Evolutionary conservation across 1,140 invertebrate genomes (phyloP).

Genomic region (Lasioglossum albipes): DNA sequence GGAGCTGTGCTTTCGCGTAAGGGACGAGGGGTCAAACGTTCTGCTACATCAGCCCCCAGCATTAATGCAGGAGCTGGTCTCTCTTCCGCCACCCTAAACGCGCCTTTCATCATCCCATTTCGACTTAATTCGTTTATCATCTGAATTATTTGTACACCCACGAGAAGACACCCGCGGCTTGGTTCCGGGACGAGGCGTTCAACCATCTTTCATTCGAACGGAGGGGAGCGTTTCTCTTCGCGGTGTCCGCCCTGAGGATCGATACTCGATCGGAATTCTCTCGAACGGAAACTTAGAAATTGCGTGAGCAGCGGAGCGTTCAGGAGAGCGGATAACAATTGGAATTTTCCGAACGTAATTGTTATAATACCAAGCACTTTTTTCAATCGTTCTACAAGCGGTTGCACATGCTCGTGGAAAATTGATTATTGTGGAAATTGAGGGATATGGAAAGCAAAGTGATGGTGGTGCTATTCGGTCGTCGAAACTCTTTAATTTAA

Average conservation of each 20-base stretch:
- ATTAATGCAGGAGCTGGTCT: constrained; percentile 53
- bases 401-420: no score
- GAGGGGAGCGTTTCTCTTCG: background rate
- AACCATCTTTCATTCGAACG: constrained; percentile 28
- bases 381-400: no score
- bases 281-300: no score
- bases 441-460: no score
- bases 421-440: no score
- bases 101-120: constrained; percentile 79
- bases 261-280: no score
- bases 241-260: background rate
- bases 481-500: no score
- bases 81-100: constrained; percentile 68
- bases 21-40: constrained; percentile 76
- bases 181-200: constrained; percentile 10
- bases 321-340: no score
- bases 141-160: constrained; percentile 77
- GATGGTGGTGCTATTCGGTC: no score
- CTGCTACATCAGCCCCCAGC: constrained; percentile 67
- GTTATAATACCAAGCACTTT: no score
- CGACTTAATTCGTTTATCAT: constrained; percentile 77
- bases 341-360: no score
- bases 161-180: constrained; percentile 22
- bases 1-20: constrained; percentile 29
- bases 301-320: no score